Conservation (phyloP, 2,113 vertebrate genomes). For the Chloropsis hardwickii region DNA sequence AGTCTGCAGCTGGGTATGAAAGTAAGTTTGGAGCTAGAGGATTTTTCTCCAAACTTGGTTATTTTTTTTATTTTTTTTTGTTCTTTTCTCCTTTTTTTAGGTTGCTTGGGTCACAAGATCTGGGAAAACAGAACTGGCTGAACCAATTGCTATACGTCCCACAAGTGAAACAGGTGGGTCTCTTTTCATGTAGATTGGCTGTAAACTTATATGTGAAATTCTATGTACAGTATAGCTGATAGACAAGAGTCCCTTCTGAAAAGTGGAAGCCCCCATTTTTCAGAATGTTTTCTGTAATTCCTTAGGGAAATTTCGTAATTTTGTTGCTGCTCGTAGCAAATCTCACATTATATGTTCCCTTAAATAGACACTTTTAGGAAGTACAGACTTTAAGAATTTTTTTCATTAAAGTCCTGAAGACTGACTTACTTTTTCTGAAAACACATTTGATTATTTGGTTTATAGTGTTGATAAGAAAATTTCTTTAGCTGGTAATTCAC, state of each 20-base stretch:
- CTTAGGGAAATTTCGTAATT: neutral
- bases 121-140: conserved; percentile 95
- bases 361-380: neutral
- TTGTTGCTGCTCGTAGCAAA: neutral
- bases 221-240: neutral
- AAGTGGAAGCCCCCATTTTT: neutral
- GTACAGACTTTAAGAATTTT: neutral
- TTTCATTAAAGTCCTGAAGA: neutral
- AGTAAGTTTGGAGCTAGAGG: neutral
- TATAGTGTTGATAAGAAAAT: neutral
- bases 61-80: neutral
- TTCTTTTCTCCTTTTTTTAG: conserved; percentile 54
- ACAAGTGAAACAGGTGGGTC: conserved; percentile 93
- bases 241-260: neutral
- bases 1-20: neutral
- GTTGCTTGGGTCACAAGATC: conserved; percentile 98
- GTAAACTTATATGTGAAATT: neutral
- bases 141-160: conserved; percentile 94
- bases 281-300: neutral
- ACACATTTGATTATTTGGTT: neutral
- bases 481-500: neutral
- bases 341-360: neutral
- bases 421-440: neutral
- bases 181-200: neutral
- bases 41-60: neutral